Base-by-base conservation (phyloP, 2,797 vertebrate genomes). In the Craterocephalus amniculus region DNA sequence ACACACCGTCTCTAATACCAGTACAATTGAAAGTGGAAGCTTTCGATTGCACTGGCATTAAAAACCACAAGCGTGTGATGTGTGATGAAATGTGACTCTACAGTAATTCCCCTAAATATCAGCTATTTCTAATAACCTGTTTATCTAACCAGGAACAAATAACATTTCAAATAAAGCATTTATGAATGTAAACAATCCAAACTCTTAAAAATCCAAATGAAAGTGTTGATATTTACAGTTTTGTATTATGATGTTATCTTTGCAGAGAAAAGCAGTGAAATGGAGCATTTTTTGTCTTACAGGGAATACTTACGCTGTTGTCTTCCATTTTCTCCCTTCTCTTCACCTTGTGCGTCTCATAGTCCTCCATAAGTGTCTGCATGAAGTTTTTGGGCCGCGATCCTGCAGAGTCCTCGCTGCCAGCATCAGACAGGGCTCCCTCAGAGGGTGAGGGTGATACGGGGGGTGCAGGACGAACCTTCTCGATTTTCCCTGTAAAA, bases 361-460 rank as follows among this genome's bases (percentile, higher is more conserved):
- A 99, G 92, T 99, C 98, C 78, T 99, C 97, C 97, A 99, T 95
- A 36, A 99, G 95, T 0, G 97, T 99, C 94, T 99, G 95, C 97
- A 99, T 97, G 93, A 96, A 95, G 92, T 97, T 99, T 92, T 97
- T 99, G 86, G 96, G 94, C 24, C 96, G 89, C 69, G 96, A 95
- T 52, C 95, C 96, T 6, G 91, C 93, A 2, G 96, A 94, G 89
- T 99, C 97, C 79, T 98, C 96, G 0, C 94, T 87, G n/a, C 93
- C 89, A 9, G 88, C 80, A 67, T 99, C 97, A 7, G 95, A 92
- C 78, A 95, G 94, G 3, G 96, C 93, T 31, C 94, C 94, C 73
- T 99, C 97, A 10, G 96, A 88, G 12, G 95, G 95, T 1, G 90
- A 93, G 16, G 93, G 92, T 0, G 97, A 97, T 71, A 95, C 94